phyloP scores from a whole-genome alignment of 2,113 vertebrate genomes.

The Herpetotheres cachinnans region DNA sequence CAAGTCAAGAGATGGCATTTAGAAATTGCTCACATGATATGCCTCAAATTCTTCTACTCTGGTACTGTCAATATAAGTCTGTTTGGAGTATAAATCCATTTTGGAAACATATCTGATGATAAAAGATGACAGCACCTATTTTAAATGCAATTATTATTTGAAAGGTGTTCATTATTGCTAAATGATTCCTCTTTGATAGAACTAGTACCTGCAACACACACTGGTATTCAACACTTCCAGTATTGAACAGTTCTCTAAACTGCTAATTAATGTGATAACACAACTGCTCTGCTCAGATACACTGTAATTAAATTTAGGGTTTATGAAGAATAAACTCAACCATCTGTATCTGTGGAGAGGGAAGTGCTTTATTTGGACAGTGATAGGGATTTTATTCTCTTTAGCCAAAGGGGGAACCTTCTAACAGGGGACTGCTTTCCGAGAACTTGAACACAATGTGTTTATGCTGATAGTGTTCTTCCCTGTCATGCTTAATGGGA shows the following conservation, averaged over 20 bases:
- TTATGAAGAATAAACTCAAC: background rate
- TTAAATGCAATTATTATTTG: slow-evolving; percentile 36
- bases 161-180: slow-evolving; percentile 52
- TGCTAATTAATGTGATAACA: slow-evolving; percentile 38
- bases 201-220: background rate
- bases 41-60: background rate
- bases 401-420: background rate
- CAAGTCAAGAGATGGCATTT: background rate
- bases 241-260: background rate
- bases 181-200: background rate
- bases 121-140: slow-evolving; percentile 36
- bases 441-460: background rate
- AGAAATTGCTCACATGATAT: background rate
- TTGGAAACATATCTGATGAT: background rate
- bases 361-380: background rate
- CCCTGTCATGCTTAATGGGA: background rate
- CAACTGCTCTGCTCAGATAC: background rate
- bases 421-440: background rate
- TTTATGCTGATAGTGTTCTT: background rate
- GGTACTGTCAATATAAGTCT: background rate
- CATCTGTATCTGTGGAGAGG: background rate
- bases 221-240: background rate
- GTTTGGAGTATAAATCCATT: background rate
- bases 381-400: background rate
- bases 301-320: slow-evolving; percentile 25